Evolutionary conservation across 30 jellyfish, hydroid and myxozoan species (phyloP), one percentile per base, ranked within the genome.

Genomic region (Turritopsis rubra): DNA sequence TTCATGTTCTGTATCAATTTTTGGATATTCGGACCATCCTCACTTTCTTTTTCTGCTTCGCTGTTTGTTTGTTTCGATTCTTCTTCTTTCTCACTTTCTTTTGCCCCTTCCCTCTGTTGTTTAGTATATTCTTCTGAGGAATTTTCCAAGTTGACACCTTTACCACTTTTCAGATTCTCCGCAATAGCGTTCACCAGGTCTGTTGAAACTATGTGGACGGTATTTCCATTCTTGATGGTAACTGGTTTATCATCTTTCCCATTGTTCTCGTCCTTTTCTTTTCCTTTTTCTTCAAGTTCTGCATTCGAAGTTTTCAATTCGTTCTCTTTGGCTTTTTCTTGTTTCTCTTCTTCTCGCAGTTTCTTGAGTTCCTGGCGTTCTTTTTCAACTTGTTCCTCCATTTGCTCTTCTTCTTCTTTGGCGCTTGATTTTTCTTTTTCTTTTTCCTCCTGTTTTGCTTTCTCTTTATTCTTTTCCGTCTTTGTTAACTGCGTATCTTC

Each of bases 101-200:
- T 29, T 0, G 66, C 18, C n/a, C 1, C 8, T 30, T 26, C 85
- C 8, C 30, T 19, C 21, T 68, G 31, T 68, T 0, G 28, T 17
- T 23, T n/a, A 19, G 31, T 0, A 9, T 27, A 30, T 0, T 77
- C 85, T 28, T 30, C 72, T 18, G 66, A n/a, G 0, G 23, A 18
- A 29, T 30, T 25, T 77, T 77, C 29, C 0, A n/a, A 22, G 23
- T 30, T 28, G 7, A 21, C 7, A 17, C 73, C 66, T 52, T 77
- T 77, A 28, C 71, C 73, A 53, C 53, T 77, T 52, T 77, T 23
- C 5, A 77, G 85, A 53, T 77, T 53, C 28, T 77, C 85, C 7
- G 85, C 70, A 18, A 77, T 77, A 29, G 85, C 85, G 1, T 30
- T 77, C n/a, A 77, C 70, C 66, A 77, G 74, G 28, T 77, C 85